Conservation (phyloP, 2,113 vertebrate genomes). For the Thomomys bottae region DNA sequence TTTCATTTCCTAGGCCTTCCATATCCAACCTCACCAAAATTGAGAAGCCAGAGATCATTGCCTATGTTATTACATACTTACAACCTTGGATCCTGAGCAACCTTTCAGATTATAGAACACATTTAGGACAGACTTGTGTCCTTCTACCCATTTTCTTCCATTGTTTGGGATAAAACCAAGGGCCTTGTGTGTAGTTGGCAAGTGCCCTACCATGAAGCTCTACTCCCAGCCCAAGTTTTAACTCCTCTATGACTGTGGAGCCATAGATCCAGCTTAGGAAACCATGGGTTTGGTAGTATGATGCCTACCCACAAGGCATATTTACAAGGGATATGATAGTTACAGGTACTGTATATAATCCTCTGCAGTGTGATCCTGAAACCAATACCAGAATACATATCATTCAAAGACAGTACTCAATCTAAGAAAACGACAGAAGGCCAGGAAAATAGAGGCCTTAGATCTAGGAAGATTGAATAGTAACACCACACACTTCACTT, state of each 20-base stretch:
- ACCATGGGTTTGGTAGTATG: not conserved
- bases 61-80: not conserved
- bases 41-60: not conserved
- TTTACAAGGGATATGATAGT: not conserved
- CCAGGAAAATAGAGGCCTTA: not conserved
- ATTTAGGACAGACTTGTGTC: not conserved
- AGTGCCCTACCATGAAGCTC: not conserved
- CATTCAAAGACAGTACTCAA: not conserved
- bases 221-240: not conserved
- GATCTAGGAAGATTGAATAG: not conserved
- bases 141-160: not conserved
- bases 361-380: not conserved
- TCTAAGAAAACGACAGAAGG: not conserved
- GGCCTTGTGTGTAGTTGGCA: not conserved
- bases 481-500: not conserved
- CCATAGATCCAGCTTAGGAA: not conserved
- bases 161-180: not conserved
- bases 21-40: not conserved
- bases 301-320: not conserved
- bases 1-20: not conserved
- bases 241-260: not conserved
- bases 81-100: fast-evolving
- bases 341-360: not conserved
- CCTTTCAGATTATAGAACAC: not conserved
- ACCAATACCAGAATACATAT: not conserved